Evolutionary conservation across 2,113 vertebrate genomes (phyloP), one percentile per base, ranked within the genome.

Genomic region (Seriola quinqueradiata): DNA sequence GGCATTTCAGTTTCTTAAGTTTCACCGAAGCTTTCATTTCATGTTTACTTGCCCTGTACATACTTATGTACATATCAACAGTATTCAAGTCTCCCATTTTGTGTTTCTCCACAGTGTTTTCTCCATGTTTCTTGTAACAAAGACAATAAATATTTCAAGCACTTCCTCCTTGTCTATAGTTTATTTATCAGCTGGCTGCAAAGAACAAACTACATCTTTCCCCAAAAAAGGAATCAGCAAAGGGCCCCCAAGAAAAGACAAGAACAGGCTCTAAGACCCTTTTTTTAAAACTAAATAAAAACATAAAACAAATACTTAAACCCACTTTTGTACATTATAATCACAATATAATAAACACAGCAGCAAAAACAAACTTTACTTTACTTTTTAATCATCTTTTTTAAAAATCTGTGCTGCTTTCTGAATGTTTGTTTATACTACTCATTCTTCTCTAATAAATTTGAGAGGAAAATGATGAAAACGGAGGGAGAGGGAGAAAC

Each of bases 91-190:
- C 6, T 77, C 70, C 58, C 9, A 61, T 79, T 79, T 52, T 85
- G 50, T 71, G 54, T 44, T 46, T 70, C 70, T 85, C 74, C 75
- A 61, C 61, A 67, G 74, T 71, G 75, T 83, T 92, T 87, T 82
- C 63, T 48, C 55, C 65, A 32, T 70, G 76, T 84, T 81, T 88
- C 69, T 74, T 79, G 65, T 81, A 86, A 92, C 88, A 93, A 93
- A 93, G 84, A 81, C 70, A 28, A 93, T 95, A 77, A 95, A 96
- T 95, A 95, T 94, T 95, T 95, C 55, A 96, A 75, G 65, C 10
- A 65, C 86, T 86, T 90, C 85, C 85, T 91, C 67, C 82, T 69
- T 78, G 70, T 86, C 59, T 92, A 93, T 95, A 87, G 88, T 94
- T 95, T 94, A 95, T 96, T 95, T 85, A 96, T 93, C 80, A 92